Conservation (phyloP, 1,140 invertebrate species). For the Camponotus pennsylvanicus region DNA sequence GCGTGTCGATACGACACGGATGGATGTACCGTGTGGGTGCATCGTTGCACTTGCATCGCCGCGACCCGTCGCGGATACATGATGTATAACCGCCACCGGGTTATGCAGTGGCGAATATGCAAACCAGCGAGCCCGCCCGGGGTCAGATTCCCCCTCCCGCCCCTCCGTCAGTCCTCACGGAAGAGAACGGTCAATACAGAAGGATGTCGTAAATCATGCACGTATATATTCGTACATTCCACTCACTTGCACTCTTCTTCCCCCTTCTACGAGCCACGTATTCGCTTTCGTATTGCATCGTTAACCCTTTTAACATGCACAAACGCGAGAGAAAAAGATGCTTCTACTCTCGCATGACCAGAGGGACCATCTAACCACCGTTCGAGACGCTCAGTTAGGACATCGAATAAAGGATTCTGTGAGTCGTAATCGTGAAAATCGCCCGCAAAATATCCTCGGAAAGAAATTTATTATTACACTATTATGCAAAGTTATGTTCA, state of each 20-base stretch:
- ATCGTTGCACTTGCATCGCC: conserved; percentile 79
- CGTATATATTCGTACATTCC: conserved; percentile 56
- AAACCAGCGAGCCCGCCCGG: conserved; percentile 77
- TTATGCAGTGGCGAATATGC: conserved; percentile 81
- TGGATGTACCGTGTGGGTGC: conserved; percentile 53
- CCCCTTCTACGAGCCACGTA: conserved; percentile 3
- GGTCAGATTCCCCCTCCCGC: conserved; percentile 67
- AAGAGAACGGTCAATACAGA: conserved; percentile 70
- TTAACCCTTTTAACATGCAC: conserved; percentile 64
- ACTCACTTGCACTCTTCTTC: not conserved
- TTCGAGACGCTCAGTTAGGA: not conserved
- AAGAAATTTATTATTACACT: not conserved
- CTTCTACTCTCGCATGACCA: not conserved
- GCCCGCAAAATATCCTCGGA: not conserved
- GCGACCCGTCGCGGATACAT: conserved; percentile 79
- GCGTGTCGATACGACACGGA: conserved; percentile 48
- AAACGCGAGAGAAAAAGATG: not conserved
- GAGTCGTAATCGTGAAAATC: not conserved
- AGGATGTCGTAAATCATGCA: conserved; percentile 77
- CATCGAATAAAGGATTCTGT: not conserved
- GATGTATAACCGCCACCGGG: conserved; percentile 84
- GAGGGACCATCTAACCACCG: too few relatives aligned
- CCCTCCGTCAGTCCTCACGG: conserved; percentile 40
- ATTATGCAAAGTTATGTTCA: not conserved
- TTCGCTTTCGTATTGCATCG: conserved; percentile 56